Base-by-base conservation (phyloP, 2,113 vertebrate genomes). In the Empidonax alnorum region DNA sequence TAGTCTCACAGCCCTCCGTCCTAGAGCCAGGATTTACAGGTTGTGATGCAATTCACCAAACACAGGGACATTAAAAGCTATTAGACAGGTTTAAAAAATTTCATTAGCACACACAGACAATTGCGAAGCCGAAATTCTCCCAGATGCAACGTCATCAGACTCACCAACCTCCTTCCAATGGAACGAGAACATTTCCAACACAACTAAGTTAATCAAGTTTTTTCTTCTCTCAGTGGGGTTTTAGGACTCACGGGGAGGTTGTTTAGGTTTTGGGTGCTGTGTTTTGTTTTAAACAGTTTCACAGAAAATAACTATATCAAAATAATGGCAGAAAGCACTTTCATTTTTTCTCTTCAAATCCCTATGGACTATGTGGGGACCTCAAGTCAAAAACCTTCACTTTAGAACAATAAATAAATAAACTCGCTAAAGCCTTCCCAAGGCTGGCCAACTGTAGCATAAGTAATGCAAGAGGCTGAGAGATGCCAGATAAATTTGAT, bases 401-500 rank as follows among this genome's bases (percentile, higher is more conserved):
- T 98, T 98, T 98, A 96, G 96, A 98, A 98, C 98, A 98, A 98
- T 98, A 98, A 98, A 98, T 98, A 98, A 98, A 98, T 98, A 98
- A 98, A 98, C 96, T 96, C 12, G 91, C 96, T 98, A 97, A 97
- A 98, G 97, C 96, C 97, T 97, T 98, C 97, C 98, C 79, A 96
- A 97, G 95, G 98, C 97, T 97, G 97, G 97, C 95, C 97, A 98
- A 98, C 95, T 98, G 98, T 98, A 98, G 98, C 98, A 98, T 98
- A 98, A 98, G 97, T 98, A 98, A 98, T 98, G 98, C 97, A 97
- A 97, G 97, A 98, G 97, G 97, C 98, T 98, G 98, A 98, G 97
- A 98, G 97, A 98, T 98, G 98, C 98, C 98, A 98, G 97, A 98
- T 98, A 99, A 98, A 99, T 98, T 97, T 98, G 98, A 99, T 99